Conservation (phyloP, 2,113 vertebrate species). For the Camelus dromedarius region DNA sequence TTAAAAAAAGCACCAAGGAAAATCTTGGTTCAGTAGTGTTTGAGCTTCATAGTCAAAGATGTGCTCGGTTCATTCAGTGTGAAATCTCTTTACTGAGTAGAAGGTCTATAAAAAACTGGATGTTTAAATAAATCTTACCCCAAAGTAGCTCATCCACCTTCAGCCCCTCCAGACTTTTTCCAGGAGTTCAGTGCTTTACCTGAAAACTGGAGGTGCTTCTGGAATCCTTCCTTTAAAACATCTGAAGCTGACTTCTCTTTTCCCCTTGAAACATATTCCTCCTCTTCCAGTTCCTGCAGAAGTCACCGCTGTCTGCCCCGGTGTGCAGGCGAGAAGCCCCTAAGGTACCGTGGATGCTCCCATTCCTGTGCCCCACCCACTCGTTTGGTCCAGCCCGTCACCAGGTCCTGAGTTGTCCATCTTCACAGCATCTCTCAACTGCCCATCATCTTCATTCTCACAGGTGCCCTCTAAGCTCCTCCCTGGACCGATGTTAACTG, state of each 20-base stretch:
- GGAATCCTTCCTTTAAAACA: neutral
- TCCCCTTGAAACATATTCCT: neutral
- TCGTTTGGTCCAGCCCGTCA: neutral
- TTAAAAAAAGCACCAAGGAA: neutral
- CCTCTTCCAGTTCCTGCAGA: neutral
- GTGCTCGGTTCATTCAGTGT: neutral
- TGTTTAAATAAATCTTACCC: neutral
- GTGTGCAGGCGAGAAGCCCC: neutral
- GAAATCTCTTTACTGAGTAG: neutral
- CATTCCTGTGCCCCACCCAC: neutral
- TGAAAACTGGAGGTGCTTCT: neutral
- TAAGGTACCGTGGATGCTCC: too few relatives aligned
- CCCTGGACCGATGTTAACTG: neutral
- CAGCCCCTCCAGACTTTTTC: neutral
- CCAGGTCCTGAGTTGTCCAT: neutral
- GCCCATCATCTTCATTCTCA: neutral
- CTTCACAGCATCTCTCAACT: neutral
- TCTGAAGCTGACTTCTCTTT: neutral
- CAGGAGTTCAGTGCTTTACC: neutral
- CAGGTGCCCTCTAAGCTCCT: neutral
- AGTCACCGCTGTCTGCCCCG: too few relatives aligned
- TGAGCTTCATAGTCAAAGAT: constrained; percentile 11
- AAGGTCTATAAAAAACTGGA: neutral
- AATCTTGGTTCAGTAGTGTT: neutral
- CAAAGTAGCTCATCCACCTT: neutral